A percentile compares a stretch with the other conserved stretches of the same genome.
These are phyloP conservation scores for Ctenosaura bakeri DNA, from an alignment of 2,797 vertebrate genomes.

Conservation along the genomic window DNA sequence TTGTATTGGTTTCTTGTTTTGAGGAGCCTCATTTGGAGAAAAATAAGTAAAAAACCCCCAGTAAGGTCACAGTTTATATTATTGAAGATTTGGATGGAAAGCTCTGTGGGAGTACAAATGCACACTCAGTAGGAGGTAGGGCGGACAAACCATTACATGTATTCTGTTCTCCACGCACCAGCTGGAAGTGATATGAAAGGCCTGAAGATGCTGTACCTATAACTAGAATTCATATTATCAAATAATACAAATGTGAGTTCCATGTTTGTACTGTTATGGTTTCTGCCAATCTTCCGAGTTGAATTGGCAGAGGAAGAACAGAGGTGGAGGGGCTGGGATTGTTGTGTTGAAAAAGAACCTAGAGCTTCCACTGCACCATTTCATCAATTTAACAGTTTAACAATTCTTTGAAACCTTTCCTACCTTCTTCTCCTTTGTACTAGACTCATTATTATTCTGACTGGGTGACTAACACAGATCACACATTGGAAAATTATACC, in stretches of 20 bases:
- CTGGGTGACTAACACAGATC: neutral
- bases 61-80: neutral
- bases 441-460: neutral
- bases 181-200: rapidly evolving
- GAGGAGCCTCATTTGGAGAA: neutral
- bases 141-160: neutral
- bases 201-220: neutral
- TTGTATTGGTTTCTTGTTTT: slow-evolving; percentile 1
- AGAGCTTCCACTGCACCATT: too few relatives aligned
- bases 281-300: neutral
- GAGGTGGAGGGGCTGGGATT: neutral
- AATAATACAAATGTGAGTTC: neutral
- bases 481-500: neutral
- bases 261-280: neutral
- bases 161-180: neutral
- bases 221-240: neutral
- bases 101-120: neutral
- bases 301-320: neutral
- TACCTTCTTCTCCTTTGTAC: neutral
- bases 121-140: neutral
- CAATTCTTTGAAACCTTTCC: neutral
- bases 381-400: neutral
- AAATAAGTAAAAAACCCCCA: rapidly evolving
- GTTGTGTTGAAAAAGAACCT: neutral
- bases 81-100: neutral